A percentile compares a stretch with the other conserved stretches of the same genome.
Conservation (phyloP, 2,113 vertebrate species). For the Phoxinus phoxinus region DNA sequence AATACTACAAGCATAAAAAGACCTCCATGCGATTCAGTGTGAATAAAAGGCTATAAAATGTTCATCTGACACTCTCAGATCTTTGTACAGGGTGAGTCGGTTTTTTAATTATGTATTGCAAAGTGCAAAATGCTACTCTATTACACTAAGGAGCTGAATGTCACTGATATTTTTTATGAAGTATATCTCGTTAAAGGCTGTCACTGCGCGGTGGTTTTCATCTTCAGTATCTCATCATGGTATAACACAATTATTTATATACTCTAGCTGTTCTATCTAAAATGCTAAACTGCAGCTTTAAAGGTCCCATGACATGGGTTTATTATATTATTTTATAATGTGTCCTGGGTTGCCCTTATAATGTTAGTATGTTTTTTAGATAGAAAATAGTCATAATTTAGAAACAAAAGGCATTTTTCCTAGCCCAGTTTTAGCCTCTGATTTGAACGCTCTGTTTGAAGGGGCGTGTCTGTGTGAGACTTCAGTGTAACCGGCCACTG, state of each 20-base stretch:
- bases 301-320: too few species aligned
- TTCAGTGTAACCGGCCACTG: too few species aligned
- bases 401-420: too few species aligned
- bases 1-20: conserved; percentile 31
- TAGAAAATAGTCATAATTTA: too few species aligned
- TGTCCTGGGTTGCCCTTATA: too few species aligned
- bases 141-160: background rate
- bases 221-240: background rate
- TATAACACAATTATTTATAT: background rate
- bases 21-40: background rate
- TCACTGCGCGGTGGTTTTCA: background rate
- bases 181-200: background rate
- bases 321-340: too few species aligned
- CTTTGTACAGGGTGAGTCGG: background rate
- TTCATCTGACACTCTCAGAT: conserved; percentile 22
- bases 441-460: too few species aligned
- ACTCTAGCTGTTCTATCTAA: background rate
- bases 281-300: background rate
- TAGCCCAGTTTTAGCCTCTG: too few species aligned
- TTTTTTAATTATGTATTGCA: conserved; percentile 30
- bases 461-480: too few species aligned
- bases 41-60: background rate
- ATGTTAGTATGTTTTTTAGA: too few species aligned
- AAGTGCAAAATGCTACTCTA: background rate
- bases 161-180: background rate